Conservation (phyloP, 2,113 vertebrate species). For the Poicephalus meyeri region DNA sequence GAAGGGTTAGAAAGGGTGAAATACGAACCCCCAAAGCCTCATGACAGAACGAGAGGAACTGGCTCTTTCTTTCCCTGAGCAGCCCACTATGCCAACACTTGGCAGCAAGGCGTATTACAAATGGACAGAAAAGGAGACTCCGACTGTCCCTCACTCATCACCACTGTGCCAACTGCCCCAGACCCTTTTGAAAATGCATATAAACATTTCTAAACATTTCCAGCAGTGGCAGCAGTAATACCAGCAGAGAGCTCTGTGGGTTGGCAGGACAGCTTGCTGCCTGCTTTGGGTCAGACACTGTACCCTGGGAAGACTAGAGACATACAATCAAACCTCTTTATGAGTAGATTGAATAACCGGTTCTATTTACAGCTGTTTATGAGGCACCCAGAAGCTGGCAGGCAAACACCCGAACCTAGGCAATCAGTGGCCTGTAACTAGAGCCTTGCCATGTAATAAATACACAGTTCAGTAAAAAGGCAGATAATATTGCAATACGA, state of each 20-base stretch:
- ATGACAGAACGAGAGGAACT: not conserved
- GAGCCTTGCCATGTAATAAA: slow-evolving; percentile 46
- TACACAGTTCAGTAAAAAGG: not conserved
- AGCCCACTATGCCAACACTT: not conserved
- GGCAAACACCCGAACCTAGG: slow-evolving; percentile 41
- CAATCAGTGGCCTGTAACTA: slow-evolving; percentile 31
- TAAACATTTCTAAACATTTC: slow-evolving; percentile 38
- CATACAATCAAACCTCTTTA: slow-evolving; percentile 7
- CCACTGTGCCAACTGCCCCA: not conserved
- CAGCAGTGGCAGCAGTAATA: not conserved
- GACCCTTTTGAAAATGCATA: slow-evolving; percentile 1
- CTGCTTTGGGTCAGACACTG: not conserved
- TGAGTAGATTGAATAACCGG: slow-evolving; percentile 27
- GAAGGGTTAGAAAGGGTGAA: not conserved
- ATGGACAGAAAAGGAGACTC: not conserved
- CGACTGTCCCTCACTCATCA: not conserved
- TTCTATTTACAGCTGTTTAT: slow-evolving; percentile 45
- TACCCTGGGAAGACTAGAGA: not conserved
- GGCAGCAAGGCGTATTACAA: not conserved
- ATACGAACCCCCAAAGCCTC: not conserved
- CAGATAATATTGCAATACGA: slow-evolving; percentile 39
- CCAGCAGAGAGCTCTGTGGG: not conserved
- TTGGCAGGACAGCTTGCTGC: not conserved
- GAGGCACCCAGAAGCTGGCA: slow-evolving; percentile 27
- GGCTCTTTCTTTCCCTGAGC: not conserved